Evolutionary conservation across 2,797 vertebrate genomes (phyloP), one percentile per base, ranked within the genome.

Genomic region (Brachyalestes nurse): DNA sequence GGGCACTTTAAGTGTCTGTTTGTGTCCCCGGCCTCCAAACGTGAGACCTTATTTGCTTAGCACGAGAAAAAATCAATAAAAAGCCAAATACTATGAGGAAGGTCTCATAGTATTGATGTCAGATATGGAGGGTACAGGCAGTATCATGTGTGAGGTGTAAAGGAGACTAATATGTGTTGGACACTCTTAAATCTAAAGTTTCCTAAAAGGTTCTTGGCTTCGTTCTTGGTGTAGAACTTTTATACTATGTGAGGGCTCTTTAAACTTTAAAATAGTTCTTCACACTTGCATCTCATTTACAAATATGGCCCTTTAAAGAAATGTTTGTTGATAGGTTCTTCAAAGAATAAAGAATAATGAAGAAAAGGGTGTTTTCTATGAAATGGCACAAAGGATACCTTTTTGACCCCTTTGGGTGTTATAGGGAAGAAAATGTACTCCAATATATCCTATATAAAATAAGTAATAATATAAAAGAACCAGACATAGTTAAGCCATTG

Each of bases 21-120:
- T 93, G 88, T 91, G 92, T 94, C 93, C 93, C 90, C 89, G 87
- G 91, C 91, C 92, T 93, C 95, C 95, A 95, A 97, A 97, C 91
- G 90, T 88, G 88, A 94, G 93, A 93, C 93, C 95, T 95, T 92
- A 95, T 96, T 96, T 95, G 93, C 94, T 95, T 92, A 93, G 94
- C 94, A 95, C 93, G 93, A 96, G 94, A 96, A 95, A 92, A 95
- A 95, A 96, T 97, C 95, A 95, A 97, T 97, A 94, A 96, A 96
- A 94, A 90, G 87, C 88, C 90, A 93, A 91, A 94, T 93, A 93
- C 91, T 91, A 90, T 89, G 84, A 84, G 92, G 92, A 93, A 94
- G 90, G 90, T 90, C 25, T 80, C 93, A 67, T 67, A 42, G 65
- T 92, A 93, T 93, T 92, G 90, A 94, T 93, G 95, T 95, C 93